Percentiles rank a stretch among this genome's conserved stretches.
phyloP scores from a whole-genome alignment of 1,140 invertebrate genomes.

The Ladona fulva region DNA sequence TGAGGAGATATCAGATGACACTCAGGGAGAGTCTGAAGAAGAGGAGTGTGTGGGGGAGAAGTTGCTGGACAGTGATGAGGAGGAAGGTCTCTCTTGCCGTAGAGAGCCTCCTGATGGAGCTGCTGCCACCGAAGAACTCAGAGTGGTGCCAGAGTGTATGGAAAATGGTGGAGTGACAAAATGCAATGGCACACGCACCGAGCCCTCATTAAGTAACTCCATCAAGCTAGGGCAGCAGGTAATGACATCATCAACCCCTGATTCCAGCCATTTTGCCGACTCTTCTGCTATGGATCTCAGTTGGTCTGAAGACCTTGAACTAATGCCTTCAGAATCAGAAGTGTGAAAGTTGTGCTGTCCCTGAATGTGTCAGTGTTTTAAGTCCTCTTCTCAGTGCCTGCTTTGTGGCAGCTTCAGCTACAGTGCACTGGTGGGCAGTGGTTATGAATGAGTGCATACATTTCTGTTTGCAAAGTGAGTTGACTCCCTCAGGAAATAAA shows the following conservation, averaged over 20 bases:
- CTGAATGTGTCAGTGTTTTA: no score
- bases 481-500: no score
- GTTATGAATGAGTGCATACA: no score
- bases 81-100: not conserved
- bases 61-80: not conserved
- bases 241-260: not conserved
- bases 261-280: slow-evolving; percentile 11
- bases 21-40: slow-evolving; percentile 12
- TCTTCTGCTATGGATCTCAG: slow-evolving; percentile 11
- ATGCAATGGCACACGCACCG: not conserved
- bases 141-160: not conserved
- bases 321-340: slow-evolving; percentile 17
- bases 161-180: not conserved
- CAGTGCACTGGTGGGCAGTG: no score
- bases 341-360: not conserved
- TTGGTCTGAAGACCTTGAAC: slow-evolving; percentile 18
- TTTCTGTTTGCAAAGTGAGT: no score
- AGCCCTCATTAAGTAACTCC: not conserved
- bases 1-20: slow-evolving; percentile 35
- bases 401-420: no score
- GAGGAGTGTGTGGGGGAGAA: not conserved
- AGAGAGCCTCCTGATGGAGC: not conserved
- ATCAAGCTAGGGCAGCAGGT: no score
- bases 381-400: no score
- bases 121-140: not conserved